Conservation (phyloP, 2,888 invertebrate genomes). For the Hirtodrosophila alboralis region DNA sequence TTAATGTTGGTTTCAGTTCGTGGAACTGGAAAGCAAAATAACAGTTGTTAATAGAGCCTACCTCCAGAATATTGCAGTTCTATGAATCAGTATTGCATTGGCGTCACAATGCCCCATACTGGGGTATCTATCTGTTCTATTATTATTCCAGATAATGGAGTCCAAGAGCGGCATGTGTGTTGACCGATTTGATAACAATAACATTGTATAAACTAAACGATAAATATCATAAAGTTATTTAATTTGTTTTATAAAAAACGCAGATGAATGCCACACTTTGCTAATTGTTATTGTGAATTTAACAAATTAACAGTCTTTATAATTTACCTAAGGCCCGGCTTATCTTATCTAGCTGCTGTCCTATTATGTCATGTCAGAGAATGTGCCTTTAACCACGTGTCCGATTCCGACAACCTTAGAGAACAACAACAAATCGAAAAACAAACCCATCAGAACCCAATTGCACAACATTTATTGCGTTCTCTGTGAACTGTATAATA, state of each 20-base stretch:
- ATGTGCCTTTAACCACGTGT: constrained; percentile 26
- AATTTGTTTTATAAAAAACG: constrained; percentile 6
- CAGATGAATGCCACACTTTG: constrained; percentile 13
- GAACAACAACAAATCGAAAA: too few species aligned
- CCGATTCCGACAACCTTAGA: background rate
- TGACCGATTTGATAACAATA: constrained; percentile 8
- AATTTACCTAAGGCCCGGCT: background rate
- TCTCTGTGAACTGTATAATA: constrained; percentile 8
- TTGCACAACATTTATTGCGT: constrained; percentile 40
- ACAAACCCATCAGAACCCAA: constrained; percentile 19
- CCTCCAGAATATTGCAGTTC: constrained; percentile 16
- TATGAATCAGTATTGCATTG: constrained; percentile 33
- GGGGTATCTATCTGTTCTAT: constrained; percentile 1
- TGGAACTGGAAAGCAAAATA: constrained; percentile 27
- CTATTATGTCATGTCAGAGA: constrained; percentile 21
- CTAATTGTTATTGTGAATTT: too few species aligned
- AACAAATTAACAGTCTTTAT: background rate
- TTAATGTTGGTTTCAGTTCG: constrained; percentile 13
- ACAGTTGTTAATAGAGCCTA: constrained; percentile 14
- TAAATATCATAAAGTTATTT: constrained; percentile 3
- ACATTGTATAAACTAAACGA: background rate
- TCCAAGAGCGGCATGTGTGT: constrained; percentile 4
- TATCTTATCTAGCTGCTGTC: constrained; percentile 28
- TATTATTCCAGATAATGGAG: constrained; percentile 24
- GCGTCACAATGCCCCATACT: constrained; percentile 5